Evolutionary conservation across 2,797 vertebrate species (phyloP), one percentile per base, ranked within the genome.

Genomic region (Ctenosaura bakeri): DNA sequence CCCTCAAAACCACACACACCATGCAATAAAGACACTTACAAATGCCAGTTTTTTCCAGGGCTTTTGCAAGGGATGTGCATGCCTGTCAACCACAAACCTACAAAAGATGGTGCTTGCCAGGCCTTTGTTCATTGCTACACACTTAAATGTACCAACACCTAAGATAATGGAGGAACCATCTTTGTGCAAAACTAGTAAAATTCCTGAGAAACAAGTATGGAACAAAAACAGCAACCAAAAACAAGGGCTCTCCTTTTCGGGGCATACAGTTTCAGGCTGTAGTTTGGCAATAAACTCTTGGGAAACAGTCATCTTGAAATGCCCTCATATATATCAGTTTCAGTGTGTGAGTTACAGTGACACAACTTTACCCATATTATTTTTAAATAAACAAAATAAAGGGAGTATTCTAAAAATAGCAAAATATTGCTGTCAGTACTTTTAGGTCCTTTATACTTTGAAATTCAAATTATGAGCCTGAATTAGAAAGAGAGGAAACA

Each of bases 241-340:
- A 24, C n/a, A 88, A 62, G 13, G 20, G 22, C 20, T 79, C 6
- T 77, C 35, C 32, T 69, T 14, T 38, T 38, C 26, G 16, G 71
- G 8, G 10, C 16, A 73, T 20, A 32, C 9, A 18, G 3, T 83
- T 89, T 89, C 52, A 26, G 5, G 18, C 50, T 46, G 14, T 29
- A 82, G 24, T 3, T 59, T 84, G 22, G 54, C 9, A 59, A 3
- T 1, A 35, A 20, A 0, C 9, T 14, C 1, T 83, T 52, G 6
- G 32, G 10, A 24, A 46, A 38, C 7, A 42, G 9, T 0, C 0
- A 0, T n/a, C 46, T 46, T 52, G 74, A 77, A 8, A 14, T 0
- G 0, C 29, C 16, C 0, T 0, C 20, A 50, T 0, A 0, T 8
- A 22, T 78, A 82, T 50, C 52, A 6, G 52, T 46, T 69, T 6